These are phyloP conservation scores for Petrophora chlorosata DNA, from an alignment of 2,888 invertebrate genomes.

Conservation along the genomic window DNA sequence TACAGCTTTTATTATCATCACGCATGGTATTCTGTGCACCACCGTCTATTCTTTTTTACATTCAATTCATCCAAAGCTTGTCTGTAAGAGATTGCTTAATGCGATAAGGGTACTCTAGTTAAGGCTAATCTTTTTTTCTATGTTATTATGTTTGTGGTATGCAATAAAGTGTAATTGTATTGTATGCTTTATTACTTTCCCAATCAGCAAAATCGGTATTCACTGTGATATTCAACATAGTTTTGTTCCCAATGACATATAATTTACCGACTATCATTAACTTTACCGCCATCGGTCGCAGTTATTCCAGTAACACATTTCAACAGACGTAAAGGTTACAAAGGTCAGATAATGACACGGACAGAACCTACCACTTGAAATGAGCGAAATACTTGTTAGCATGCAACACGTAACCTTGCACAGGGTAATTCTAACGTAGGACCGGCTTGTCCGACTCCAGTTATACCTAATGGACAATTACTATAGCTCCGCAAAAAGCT, in stretches of 20 bases:
- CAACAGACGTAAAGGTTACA: background rate
- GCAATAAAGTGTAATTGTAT: too few species aligned
- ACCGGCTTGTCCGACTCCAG: conserved; percentile 43
- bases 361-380: conserved; percentile 23
- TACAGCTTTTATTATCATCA: too few species aligned
- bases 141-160: too few species aligned
- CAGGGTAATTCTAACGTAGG: conserved; percentile 61
- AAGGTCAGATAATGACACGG: conserved; percentile 6
- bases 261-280: background rate
- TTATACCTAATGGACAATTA: conserved; percentile 65
- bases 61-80: too few species aligned
- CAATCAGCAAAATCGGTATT: too few species aligned
- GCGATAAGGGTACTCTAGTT: too few species aligned
- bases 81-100: too few species aligned
- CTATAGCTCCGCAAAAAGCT: conserved; percentile 58
- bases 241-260: background rate
- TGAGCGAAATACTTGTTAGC: conserved; percentile 37
- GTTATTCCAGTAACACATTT: conserved; percentile 8
- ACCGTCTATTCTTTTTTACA: too few species aligned
- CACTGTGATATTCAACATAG: background rate
- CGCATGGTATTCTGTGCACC: too few species aligned
- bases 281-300: background rate
- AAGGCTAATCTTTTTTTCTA: too few species aligned
- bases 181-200: too few species aligned
- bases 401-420: conserved; percentile 60